Evolutionary conservation across 2,113 vertebrate species (phyloP).

Genomic region (Empidonax alnorum): DNA sequence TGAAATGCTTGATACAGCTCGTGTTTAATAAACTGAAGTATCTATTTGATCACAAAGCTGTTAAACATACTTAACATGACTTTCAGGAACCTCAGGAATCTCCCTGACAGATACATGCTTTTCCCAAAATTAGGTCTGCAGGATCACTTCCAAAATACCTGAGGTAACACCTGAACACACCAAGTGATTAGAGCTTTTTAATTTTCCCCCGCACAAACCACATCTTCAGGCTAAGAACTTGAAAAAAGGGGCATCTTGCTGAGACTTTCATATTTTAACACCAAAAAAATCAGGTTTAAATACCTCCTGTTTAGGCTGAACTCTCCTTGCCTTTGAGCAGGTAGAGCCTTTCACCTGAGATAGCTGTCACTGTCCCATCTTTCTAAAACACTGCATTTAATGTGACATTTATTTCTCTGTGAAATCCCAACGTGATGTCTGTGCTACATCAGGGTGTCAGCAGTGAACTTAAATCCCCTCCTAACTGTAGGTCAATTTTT

Average conservation of each 20-base stretch:
- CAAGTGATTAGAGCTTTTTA: neutral
- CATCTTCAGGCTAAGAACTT: neutral
- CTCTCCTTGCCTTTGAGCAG: neutral
- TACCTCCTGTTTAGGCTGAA: neutral
- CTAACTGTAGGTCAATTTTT: neutral
- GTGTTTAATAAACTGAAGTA: neutral
- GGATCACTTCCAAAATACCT: neutral
- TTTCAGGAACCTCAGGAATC: neutral
- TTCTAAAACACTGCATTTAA: neutral
- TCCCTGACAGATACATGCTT: neutral
- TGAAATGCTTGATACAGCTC: neutral
- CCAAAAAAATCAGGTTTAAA: neutral
- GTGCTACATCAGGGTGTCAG: neutral
- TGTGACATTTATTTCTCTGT: neutral
- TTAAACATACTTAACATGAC: fast-evolving
- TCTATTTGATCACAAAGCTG: neutral
- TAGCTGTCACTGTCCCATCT: neutral
- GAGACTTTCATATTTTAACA: neutral
- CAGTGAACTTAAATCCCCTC: neutral
- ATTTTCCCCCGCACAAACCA: neutral
- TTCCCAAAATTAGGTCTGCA: neutral
- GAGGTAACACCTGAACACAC: neutral
- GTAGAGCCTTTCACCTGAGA: neutral
- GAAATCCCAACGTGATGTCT: neutral
- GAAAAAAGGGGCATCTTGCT: neutral